Conservation (phyloP, 1,140 invertebrate genomes). For the Planococcus citri region DNA sequence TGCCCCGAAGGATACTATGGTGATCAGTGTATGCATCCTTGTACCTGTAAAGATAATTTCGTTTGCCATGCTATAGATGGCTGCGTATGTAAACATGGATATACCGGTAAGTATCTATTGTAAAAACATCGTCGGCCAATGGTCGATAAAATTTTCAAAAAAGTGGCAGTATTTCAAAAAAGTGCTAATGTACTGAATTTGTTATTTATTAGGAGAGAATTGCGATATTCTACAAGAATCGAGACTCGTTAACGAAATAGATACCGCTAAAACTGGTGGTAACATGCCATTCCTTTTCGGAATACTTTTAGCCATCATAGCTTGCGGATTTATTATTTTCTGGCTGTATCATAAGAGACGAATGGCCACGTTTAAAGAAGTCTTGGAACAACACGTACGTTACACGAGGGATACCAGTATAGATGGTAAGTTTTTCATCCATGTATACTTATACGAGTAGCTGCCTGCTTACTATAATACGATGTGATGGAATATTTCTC, state of each 20-base stretch:
- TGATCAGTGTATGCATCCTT: slow-evolving; percentile 69
- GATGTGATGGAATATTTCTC: too few relatives aligned
- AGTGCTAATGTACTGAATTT: not conserved
- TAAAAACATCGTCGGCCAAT: not conserved
- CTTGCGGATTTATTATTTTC: slow-evolving; percentile 45
- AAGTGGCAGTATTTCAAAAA: not conserved
- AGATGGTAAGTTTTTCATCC: slow-evolving; percentile 1
- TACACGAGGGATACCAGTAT: slow-evolving; percentile 65
- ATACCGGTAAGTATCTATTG: slow-evolving; percentile 45
- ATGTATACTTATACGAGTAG: too few relatives aligned
- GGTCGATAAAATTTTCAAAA: not conserved
- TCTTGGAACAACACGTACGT: slow-evolving; percentile 67
- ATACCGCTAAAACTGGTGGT: slow-evolving; percentile 34
- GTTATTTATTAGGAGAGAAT: slow-evolving; percentile 34
- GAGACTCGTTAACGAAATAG: slow-evolving; percentile 34
- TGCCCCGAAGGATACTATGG: slow-evolving; percentile 84
- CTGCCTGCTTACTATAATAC: not conserved
- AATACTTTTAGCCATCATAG: slow-evolving; percentile 50
- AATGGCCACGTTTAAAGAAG: slow-evolving; percentile 65
- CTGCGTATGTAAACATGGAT: slow-evolving; percentile 63
- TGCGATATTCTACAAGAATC: slow-evolving; percentile 38
- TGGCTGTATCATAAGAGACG: slow-evolving; percentile 64
- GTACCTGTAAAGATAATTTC: slow-evolving; percentile 65
- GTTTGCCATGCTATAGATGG: slow-evolving; percentile 67
- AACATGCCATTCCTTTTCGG: slow-evolving; percentile 35